Evolutionary conservation across 1,140 invertebrate genomes (phyloP), one percentile per base, ranked within the genome.

Genomic region (Antheraea mylitta): DNA sequence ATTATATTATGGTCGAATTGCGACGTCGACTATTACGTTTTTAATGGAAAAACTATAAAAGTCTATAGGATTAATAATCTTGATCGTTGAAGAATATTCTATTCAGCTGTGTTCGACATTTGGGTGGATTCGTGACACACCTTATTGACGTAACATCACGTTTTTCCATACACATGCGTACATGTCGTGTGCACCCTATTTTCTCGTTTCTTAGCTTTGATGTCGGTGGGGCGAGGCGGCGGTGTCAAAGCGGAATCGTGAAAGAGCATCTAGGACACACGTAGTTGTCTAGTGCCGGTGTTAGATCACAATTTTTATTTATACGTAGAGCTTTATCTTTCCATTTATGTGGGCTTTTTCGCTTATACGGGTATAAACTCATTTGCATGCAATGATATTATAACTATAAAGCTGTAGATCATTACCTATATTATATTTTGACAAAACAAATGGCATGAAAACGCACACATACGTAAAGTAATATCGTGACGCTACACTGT

Each of bases 201-300:
- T 63, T 63, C 37, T 63, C 30, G 61, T 37, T 63, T 63, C 61
- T 53, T 53, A 16, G 9, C 61, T 63, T 63, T 63, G 61, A n/a
- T 37, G 30, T 13, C 61, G 61, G 22, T 22, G 19, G 13, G n/a
- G 22, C 22, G 61, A n/a, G 3, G 19, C 22, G 19, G 61, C 22
- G 11, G 61, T 8, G 61, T 63, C 61, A 63, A 63, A 63, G 61
- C 37, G 61, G 22, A 63, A 63, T 63, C 3, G 6, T 13, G 36
- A 63, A 37, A 36, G 30, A 53, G 45, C 45, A 53, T 53, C 45
- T 53, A 53, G 45, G 45, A 53, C 45, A 53, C 45, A 53, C 13
- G 45, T 53, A 53, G 11, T 13, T 16, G 5, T 9, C 45, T 53
- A 53, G 45, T 53, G 45, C 13, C 45, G 45, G 5, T 5, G 16